Percentiles rank a stretch among this genome's conserved stretches.
These are phyloP conservation scores for Epistrophella euchroma DNA, from an alignment of 2,888 invertebrate species.

Conservation along the genomic window DNA sequence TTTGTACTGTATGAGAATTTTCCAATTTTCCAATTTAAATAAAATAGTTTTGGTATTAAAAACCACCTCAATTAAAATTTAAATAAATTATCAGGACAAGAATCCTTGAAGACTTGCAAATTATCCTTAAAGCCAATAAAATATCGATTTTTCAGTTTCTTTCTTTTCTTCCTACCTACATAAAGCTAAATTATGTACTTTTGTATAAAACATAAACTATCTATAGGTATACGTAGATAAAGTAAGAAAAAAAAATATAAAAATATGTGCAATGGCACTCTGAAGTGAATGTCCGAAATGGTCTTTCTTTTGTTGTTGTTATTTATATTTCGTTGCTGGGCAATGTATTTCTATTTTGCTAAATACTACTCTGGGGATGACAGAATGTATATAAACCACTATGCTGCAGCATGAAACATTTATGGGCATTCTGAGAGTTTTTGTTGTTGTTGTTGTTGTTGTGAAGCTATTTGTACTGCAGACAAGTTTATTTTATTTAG, in stretches of 20 bases:
- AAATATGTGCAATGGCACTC: slow-evolving; percentile 12
- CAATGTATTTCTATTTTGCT: slow-evolving; percentile 44
- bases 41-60: no score
- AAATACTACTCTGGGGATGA: slow-evolving; percentile 61
- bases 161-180: background rate
- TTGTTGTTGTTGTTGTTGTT: slow-evolving; percentile 12
- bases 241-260: background rate
- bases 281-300: slow-evolving; percentile 38
- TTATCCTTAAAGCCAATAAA: slow-evolving; percentile 44
- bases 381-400: background rate
- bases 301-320: background rate
- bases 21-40: no score
- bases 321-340: background rate
- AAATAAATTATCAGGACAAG: slow-evolving; percentile 25
- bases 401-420: slow-evolving; percentile 58
- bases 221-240: background rate
- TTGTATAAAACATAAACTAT: background rate
- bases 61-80: slow-evolving; percentile 29
- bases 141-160: slow-evolving; percentile 47
- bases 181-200: background rate
- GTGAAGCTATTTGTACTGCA: slow-evolving; percentile 37
- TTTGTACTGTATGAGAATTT: no score
- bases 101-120: slow-evolving; percentile 53
- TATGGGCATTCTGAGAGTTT: slow-evolving; percentile 38
- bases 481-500: slow-evolving; percentile 55